These are phyloP conservation scores for Brachyopa scutellaris DNA, from an alignment of 2,888 invertebrate species.

Conservation along the genomic window DNA sequence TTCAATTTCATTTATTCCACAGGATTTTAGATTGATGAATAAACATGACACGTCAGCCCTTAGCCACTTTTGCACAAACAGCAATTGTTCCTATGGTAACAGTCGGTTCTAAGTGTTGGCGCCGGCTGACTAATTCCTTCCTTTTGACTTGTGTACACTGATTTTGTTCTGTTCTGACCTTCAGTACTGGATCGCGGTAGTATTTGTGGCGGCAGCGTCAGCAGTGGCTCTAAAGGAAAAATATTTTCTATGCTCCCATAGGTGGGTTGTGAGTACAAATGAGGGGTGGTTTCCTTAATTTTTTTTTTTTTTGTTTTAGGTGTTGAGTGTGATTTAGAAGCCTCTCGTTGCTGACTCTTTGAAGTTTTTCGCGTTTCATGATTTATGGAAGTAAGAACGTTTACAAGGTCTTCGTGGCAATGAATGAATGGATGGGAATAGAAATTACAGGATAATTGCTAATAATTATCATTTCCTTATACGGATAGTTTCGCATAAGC, in stretches of 20 bases:
- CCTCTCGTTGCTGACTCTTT: neutral
- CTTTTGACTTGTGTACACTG: slow-evolving; percentile 41
- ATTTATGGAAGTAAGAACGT: slow-evolving; percentile 14
- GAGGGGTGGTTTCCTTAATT: neutral
- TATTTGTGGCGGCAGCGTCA: slow-evolving; percentile 6
- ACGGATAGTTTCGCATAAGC: too few relatives aligned
- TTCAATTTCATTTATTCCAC: slow-evolving; percentile 21
- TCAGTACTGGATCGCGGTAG: slow-evolving; percentile 47
- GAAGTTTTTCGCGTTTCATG: slow-evolving; percentile 9
- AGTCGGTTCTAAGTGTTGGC: slow-evolving; percentile 37
- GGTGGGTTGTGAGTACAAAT: slow-evolving; percentile 3
- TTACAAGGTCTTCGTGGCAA: slow-evolving; percentile 37
- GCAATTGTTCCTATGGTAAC: slow-evolving; percentile 30
- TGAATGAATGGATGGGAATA: slow-evolving; percentile 19
- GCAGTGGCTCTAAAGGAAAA: slow-evolving; percentile 49
- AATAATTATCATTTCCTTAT: slow-evolving; percentile 30
- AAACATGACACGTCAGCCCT: slow-evolving; percentile 26
- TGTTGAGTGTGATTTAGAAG: neutral
- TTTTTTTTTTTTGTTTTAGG: neutral
- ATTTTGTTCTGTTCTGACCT: slow-evolving; percentile 52
- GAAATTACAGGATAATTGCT: slow-evolving; percentile 31
- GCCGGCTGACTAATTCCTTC: slow-evolving; percentile 58
- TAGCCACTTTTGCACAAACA: slow-evolving; percentile 9
- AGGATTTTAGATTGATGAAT: slow-evolving; percentile 16
- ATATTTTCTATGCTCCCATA: slow-evolving; percentile 30